phyloP scores from a whole-genome alignment of 2,797 vertebrate genomes.

The Synanceia verrucosa region DNA sequence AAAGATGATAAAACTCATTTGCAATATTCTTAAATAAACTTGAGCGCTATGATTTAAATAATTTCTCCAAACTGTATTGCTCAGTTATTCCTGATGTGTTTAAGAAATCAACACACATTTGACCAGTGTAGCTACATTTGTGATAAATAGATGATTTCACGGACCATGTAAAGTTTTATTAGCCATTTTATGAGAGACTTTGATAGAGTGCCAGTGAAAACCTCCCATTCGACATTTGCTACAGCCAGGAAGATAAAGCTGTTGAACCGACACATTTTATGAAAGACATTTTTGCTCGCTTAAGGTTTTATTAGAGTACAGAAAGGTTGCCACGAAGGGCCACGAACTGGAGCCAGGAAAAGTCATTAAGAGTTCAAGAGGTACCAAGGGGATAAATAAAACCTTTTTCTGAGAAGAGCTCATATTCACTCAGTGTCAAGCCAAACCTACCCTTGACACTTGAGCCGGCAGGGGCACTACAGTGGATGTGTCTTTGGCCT shows the following conservation, averaged over 20 bases:
- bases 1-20: background rate
- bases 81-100: constrained; percentile 45
- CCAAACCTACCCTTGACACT: constrained; percentile 59
- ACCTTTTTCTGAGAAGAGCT: constrained; percentile 44
- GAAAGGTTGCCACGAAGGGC: constrained; percentile 45
- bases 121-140: constrained; percentile 60
- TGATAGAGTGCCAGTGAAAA: constrained; percentile 70
- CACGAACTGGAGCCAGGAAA: constrained; percentile 54
- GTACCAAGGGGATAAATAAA: constrained; percentile 69
- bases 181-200: constrained; percentile 71
- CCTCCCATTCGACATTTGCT: constrained; percentile 74
- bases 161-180: constrained; percentile 77
- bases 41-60: constrained; percentile 3
- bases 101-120: constrained; percentile 66
- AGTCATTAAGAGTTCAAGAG: constrained; percentile 71
- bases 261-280: constrained; percentile 79
- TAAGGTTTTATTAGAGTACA: constrained; percentile 80
- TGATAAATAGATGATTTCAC: constrained; percentile 77
- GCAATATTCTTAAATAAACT: background rate
- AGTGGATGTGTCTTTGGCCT: constrained; percentile 23
- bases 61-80: constrained; percentile 7
- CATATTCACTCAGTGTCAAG: constrained; percentile 42
- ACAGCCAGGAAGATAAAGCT: constrained; percentile 74
- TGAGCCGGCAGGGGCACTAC: constrained; percentile 29
- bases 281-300: constrained; percentile 81